Conservation (phyloP, 2,797 vertebrate genomes). For the Neostethus bicornis region DNA sequence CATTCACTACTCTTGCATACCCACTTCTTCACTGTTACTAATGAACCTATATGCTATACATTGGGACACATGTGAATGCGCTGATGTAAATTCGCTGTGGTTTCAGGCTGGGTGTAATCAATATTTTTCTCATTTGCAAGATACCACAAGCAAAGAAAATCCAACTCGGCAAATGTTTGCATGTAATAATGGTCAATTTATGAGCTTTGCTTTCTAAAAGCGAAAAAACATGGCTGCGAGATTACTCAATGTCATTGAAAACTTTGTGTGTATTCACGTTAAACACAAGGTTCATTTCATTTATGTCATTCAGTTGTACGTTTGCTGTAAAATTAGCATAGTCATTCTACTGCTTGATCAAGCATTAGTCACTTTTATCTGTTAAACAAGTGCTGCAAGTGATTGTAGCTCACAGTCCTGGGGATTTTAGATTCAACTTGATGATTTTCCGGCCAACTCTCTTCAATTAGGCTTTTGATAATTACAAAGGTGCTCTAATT, state of each 20-base stretch:
- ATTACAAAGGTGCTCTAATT: neutral
- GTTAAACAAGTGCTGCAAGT: too few relatives aligned
- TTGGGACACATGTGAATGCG: conserved; percentile 27
- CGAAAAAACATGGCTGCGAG: neutral
- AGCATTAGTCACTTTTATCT: too few relatives aligned
- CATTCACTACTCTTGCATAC: conserved; percentile 31
- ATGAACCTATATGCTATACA: conserved; percentile 4
- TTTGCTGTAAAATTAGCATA: neutral
- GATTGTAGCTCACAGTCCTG: too few relatives aligned
- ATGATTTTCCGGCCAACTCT: too few relatives aligned
- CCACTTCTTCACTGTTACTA: conserved; percentile 12
- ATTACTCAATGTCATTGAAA: neutral
- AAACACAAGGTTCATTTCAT: neutral
- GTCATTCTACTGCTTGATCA: neutral
- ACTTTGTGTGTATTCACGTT: neutral
- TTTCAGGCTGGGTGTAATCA: conserved; percentile 14
- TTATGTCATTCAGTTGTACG: neutral
- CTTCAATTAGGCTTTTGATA: too few relatives aligned
- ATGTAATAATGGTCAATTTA: conserved; percentile 29
- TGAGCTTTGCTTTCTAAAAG: neutral
- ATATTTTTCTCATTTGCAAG: conserved; percentile 35
- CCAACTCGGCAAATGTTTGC: conserved; percentile 20
- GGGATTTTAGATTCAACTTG: too few relatives aligned
- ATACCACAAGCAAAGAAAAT: conserved; percentile 24
- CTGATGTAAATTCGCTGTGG: conserved; percentile 14